Percentiles rank a stretch among this genome's conserved stretches.
Evolutionary conservation across 2,797 vertebrate genomes (phyloP).

Genomic region (Heterohyrax brucei): DNA sequence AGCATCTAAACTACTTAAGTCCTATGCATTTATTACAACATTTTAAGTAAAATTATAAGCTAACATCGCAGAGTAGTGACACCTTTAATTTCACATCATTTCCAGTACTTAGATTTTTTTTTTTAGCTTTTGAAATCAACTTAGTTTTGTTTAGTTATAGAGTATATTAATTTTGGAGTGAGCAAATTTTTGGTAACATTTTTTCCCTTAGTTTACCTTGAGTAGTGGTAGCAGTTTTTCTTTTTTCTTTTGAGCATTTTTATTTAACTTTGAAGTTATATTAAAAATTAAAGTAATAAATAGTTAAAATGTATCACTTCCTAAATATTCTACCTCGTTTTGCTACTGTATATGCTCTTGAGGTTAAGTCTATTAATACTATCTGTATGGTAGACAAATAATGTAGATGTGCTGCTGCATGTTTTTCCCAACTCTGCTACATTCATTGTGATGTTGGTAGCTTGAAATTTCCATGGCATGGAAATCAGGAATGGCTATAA

Average conservation of each 20-base stretch:
- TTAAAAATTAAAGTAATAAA: background rate
- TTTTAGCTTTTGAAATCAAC: background rate
- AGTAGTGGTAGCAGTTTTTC: background rate
- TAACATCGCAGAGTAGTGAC: background rate
- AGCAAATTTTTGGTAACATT: background rate
- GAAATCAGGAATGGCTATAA: background rate
- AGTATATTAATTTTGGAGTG: background rate
- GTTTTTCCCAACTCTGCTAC: background rate
- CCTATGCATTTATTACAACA: background rate
- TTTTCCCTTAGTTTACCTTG: constrained; percentile 18
- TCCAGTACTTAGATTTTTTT: constrained; percentile 2
- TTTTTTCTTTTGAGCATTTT: constrained; percentile 31
- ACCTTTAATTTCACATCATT: background rate
- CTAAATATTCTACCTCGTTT: background rate
- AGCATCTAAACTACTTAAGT: background rate
- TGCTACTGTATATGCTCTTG: background rate
- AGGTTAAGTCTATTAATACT: background rate
- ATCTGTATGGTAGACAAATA: background rate
- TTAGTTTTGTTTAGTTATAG: background rate
- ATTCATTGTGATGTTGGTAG: background rate
- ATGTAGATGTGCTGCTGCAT: background rate
- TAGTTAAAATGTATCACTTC: background rate
- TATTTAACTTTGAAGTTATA: background rate
- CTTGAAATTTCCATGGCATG: constrained; percentile 1
- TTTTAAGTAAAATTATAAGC: constrained; percentile 26